phyloP scores from a whole-genome alignment of 2,113 vertebrate genomes.

The Heterochromis multidens region DNA sequence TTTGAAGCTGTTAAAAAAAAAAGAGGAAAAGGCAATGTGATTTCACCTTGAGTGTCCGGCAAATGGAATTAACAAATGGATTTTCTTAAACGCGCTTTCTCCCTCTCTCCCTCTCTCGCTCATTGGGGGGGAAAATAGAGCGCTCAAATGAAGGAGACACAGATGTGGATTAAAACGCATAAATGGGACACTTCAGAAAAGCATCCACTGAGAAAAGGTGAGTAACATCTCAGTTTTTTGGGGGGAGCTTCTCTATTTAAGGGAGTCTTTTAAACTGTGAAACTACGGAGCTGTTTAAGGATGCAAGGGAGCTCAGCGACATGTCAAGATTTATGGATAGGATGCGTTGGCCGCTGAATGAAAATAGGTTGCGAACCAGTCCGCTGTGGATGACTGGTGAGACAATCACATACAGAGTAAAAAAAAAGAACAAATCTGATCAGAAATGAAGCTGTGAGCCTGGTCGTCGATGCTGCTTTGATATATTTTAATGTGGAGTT shows the following conservation, averaged over 20 bases:
- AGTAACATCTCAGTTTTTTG: conserved; percentile 33
- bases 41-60: conserved; percentile 54
- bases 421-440: neutral
- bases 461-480: neutral
- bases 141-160: conserved; percentile 60
- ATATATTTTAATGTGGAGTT: conserved; percentile 21
- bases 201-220: conserved; percentile 56
- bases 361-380: conserved; percentile 41
- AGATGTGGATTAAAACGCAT: conserved; percentile 68
- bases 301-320: conserved; percentile 30
- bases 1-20: conserved; percentile 9
- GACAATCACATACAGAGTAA: neutral
- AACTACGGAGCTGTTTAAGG: conserved; percentile 21
- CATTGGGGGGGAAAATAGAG: conserved; percentile 40
- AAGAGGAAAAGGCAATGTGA: conserved; percentile 32
- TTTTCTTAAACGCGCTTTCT: conserved; percentile 53
- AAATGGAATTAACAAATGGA: conserved; percentile 73
- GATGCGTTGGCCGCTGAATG: conserved; percentile 33
- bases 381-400: neutral
- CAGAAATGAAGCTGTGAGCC: neutral
- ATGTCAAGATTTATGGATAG: conserved; percentile 49
- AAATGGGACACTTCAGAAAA: conserved; percentile 56
- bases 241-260: neutral
- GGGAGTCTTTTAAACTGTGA: conserved; percentile 1
- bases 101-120: conserved; percentile 11